Evolutionary conservation across 1,140 invertebrate genomes (phyloP).

Genomic region (Pseudobourletiella spinata): DNA sequence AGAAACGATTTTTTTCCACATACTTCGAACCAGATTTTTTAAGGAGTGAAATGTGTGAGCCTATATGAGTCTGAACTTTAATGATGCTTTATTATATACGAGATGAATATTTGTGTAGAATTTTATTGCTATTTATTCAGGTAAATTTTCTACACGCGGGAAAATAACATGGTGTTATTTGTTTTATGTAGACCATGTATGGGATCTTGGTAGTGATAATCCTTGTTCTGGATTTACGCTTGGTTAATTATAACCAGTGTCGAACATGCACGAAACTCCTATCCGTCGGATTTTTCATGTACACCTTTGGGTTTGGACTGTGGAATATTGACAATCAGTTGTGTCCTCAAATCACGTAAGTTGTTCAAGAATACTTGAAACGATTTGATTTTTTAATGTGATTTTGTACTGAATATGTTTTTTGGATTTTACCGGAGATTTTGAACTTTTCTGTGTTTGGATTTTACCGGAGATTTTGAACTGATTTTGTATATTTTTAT

Average conservation of each 20-base stretch:
- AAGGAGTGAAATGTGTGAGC: not conserved
- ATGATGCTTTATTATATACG: no score
- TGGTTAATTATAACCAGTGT: constrained; percentile 36
- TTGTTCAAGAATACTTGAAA: no score
- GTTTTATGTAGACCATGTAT: constrained; percentile 38
- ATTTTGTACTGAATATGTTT: no score
- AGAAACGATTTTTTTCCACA: no score
- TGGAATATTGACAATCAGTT: constrained; percentile 44
- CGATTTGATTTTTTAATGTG: no score
- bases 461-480: not conserved
- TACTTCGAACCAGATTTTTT: not conserved
- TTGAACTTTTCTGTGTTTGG: not conserved
- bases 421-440: not conserved
- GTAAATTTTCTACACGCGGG: no score
- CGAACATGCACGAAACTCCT: constrained; percentile 35
- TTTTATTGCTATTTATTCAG: no score
- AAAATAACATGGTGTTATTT: not conserved
- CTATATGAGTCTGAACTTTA: not conserved
- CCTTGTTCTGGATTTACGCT: constrained; percentile 35
- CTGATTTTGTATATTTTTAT: not conserved
- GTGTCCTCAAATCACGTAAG: constrained; percentile 40
- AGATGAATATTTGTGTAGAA: no score
- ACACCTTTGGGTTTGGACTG: constrained; percentile 40
- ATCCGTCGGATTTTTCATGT: constrained; percentile 37
- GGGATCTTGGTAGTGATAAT: constrained; percentile 39